These are phyloP conservation scores for Thamnophis elegans DNA, from an alignment of 2,797 vertebrate species.

Conservation along the genomic window DNA sequence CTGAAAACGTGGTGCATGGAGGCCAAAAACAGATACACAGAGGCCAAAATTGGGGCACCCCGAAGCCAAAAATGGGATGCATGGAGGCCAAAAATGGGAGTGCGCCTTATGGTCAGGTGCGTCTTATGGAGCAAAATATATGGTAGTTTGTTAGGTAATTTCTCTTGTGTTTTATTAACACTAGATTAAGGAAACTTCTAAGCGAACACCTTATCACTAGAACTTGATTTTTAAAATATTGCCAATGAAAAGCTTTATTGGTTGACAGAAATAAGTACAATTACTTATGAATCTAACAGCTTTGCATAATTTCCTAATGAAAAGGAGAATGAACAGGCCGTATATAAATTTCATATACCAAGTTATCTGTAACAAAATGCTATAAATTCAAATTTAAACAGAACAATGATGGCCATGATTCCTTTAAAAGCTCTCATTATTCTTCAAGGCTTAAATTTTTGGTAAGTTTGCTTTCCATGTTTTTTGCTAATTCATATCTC, in stretches of 20 bases:
- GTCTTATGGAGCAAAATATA: too few species aligned
- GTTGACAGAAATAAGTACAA: neutral
- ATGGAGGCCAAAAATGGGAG: too few species aligned
- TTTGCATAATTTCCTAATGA: neutral
- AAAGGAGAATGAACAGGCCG: neutral
- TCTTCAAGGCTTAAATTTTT: neutral
- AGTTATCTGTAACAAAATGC: neutral
- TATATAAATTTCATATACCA: neutral
- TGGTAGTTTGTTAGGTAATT: neutral
- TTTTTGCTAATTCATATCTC: neutral
- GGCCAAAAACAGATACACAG: too few species aligned
- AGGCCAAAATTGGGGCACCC: too few species aligned
- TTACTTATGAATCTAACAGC: neutral
- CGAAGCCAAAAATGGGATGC: too few species aligned
- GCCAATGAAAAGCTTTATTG: neutral
- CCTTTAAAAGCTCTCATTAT: neutral
- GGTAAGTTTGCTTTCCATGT: neutral
- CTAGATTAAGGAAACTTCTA: conserved; percentile 16
- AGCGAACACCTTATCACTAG: conserved; percentile 24
- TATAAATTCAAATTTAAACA: neutral
- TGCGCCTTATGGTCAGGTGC: too few species aligned
- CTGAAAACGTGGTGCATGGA: too few species aligned
- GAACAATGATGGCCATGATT: neutral
- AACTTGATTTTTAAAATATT: neutral
- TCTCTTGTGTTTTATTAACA: conserved; percentile 32